Evolutionary conservation across 2,888 invertebrate genomes (phyloP).

Genomic region (Electrophaes corylata): DNA sequence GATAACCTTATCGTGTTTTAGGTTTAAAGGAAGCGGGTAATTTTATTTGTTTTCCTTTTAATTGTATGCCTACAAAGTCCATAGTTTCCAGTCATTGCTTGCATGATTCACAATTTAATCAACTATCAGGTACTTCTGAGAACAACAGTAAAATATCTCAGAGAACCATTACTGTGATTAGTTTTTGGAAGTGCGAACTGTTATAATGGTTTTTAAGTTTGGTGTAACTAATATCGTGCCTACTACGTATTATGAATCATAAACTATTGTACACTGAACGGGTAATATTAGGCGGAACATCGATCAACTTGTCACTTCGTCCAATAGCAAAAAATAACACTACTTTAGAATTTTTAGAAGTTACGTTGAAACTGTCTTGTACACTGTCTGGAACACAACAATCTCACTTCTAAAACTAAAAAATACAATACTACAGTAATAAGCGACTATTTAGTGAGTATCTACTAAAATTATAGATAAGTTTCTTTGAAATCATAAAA

Average conservation of each 20-base stretch:
- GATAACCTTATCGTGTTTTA: not conserved
- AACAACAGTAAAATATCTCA: slow-evolving; percentile 29
- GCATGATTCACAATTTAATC: slow-evolving; percentile 28
- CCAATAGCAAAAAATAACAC: not conserved
- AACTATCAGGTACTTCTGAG: slow-evolving; percentile 22
- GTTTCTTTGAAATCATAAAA: no score
- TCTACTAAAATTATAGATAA: no score
- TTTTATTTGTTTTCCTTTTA: slow-evolving; percentile 10
- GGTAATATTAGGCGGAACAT: slow-evolving; percentile 4
- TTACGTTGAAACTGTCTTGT: not conserved
- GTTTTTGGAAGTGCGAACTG: slow-evolving; percentile 34
- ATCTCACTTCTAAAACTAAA: no score
- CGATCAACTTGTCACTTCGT: slow-evolving; percentile 7
- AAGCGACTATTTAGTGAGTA: no score
- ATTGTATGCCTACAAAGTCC: slow-evolving; percentile 7
- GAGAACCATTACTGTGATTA: slow-evolving; percentile 29
- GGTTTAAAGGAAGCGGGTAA: no score
- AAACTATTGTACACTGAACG: not conserved
- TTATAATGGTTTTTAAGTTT: slow-evolving; percentile 11
- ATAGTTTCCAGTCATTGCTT: not conserved
- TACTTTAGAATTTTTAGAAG: not conserved
- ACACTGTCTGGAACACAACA: no score
- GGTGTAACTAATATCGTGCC: slow-evolving; percentile 9
- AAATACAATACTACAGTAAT: no score
- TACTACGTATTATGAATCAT: slow-evolving; percentile 3